A percentile compares a stretch with the other conserved stretches of the same genome.
phyloP scores from a whole-genome alignment of 2,797 vertebrate genomes.

The Trachops cirrhosus region DNA sequence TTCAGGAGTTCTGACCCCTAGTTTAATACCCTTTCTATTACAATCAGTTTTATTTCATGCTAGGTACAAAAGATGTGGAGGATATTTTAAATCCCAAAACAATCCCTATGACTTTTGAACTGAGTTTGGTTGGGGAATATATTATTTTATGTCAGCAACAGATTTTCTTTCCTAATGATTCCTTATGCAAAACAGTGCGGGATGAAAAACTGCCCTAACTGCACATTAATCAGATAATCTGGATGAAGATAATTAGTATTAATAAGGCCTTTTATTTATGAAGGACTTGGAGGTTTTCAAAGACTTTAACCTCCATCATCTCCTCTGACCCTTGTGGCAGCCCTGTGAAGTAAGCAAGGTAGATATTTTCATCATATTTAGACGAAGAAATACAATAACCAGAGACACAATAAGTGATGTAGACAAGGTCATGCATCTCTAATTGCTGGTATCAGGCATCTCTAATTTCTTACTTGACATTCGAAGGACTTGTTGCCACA shows the following conservation, averaged over 20 bases:
- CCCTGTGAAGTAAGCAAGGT: background rate
- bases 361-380: background rate
- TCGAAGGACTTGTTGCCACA: background rate
- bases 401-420: background rate
- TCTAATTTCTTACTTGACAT: background rate
- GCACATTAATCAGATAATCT: background rate
- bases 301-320: background rate
- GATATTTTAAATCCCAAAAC: background rate
- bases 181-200: background rate
- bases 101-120: background rate
- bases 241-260: background rate
- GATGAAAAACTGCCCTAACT: background rate
- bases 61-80: background rate
- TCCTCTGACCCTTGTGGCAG: background rate
- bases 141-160: background rate
- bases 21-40: background rate
- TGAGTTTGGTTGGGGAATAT: background rate
- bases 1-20: background rate
- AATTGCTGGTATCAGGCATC: background rate
- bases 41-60: background rate
- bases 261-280: background rate
- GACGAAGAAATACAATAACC: constrained; percentile 16
- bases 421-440: background rate
- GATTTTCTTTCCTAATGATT: constrained; percentile 12
- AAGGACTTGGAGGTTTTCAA: constrained; percentile 15